Evolutionary conservation across 2,113 vertebrate species (phyloP), one percentile per base, ranked within the genome.

Genomic region (Arenaria interpres): DNA sequence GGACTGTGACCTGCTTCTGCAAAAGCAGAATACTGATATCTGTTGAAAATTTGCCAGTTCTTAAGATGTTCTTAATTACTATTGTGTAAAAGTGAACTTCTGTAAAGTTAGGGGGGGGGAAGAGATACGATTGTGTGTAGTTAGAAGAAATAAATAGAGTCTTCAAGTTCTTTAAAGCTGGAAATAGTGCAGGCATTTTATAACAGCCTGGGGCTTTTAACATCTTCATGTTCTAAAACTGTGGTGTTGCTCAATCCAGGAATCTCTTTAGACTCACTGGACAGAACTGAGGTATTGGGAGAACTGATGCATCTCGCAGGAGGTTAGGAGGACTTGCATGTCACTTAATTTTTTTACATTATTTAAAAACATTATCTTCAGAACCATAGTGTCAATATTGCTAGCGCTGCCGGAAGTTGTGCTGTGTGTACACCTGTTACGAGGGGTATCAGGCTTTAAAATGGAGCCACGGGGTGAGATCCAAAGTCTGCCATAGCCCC

Each of bases 381-480:
- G 82, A 20, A 50, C 32, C 1, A 1, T 12, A 25, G 12, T 28
- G 33, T 46, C 37, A 32, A 39, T 79, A 6, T 35, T 77, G 43
- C 43, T 35, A 50, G 28, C 11, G 5, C 28, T 59, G 16, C 10
- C 10, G 18, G 57, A 46, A 64, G 39, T 5, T 78, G n/a, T 76
- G 73, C 57, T 56, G n/a, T 21, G 1, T 2, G 27, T 30, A 7
- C 41, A 56, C 43, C 35, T 75, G 37, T 67, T 46, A 0, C 12
- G 4, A 39, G 63, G 79, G 23, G 5, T 37, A 14, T 39, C 10
- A 2, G 37, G 11, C 64, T 90, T 79, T 20, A 32, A 15, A 72
- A 0, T 63, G 18, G 50, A 85, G n/a, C 37, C n/a, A 8, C 0
- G 0, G 10, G 19, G n/a, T 28, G 37, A 43, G 43, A 72, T 41